Evolutionary conservation across 2,797 vertebrate genomes (phyloP), one percentile per base, ranked within the genome.

Genomic region (Smutsia gigantea): DNA sequence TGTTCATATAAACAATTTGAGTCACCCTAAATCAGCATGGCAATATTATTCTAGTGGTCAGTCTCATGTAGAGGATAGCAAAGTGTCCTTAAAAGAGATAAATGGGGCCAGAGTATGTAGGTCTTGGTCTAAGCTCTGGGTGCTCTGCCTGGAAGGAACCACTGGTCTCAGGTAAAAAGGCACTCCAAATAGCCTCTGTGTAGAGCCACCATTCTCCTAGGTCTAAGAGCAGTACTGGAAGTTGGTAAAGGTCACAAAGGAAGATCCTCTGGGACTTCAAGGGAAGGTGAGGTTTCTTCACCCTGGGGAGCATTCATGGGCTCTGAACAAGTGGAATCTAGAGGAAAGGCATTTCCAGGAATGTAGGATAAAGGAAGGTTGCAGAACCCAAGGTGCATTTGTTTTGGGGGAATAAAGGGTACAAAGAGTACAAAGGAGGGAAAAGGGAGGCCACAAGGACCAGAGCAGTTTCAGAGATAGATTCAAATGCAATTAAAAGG

Each of bases 1-100:
- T 87, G 34, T 79, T 87, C 81, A 66, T 29, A 53, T 59, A 79
- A 86, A 89, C n/a, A 66, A 63, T 46, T 19, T 25, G 57, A 75
- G 66, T 84, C 34, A 37, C 46, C 63, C 29, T 39, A 88, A 90
- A 18, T 81, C 39, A 74, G n/a, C 9, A 34, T 21, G 42, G 29
- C 25, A 49, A 37, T n/a, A 42, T 64, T 27, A 37, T 39, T 57
- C 23, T 68, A 83, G 57, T 34, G 37, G 34, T 11, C 37, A 49
- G 0, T 72, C 27, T 85, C 59, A 42, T 18, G 9, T 46, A 55
- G 53, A n/a, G 72, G 55, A 46, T 42, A 37, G 37, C 34, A 51
- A 42, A 53, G n/a, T 61, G 42, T 61, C n/a, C 55, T n/a, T 78
- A 18, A 84, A 39, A 53, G 31, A 31, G 34, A 75, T n/a, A 53